Conservation (phyloP, 2,888 invertebrate genomes). For the Sminthurinus aureus region DNA sequence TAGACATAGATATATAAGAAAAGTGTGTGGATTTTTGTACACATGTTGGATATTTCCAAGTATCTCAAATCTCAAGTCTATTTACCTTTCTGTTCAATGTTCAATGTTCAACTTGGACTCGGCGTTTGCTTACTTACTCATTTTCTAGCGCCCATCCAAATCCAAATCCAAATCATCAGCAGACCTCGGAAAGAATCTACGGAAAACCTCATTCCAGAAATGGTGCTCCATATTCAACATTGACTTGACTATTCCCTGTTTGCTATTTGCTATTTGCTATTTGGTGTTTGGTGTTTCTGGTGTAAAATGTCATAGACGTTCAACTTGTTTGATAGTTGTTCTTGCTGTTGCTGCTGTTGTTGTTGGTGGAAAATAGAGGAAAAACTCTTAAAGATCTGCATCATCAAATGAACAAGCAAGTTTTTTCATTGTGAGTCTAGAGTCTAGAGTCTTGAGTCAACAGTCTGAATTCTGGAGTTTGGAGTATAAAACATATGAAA, state of each 20-base stretch:
- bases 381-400: not conserved
- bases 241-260: no score
- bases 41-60: not conserved
- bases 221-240: no score
- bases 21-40: not conserved
- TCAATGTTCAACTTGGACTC: no score
- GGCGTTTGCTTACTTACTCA: no score
- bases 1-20: no score
- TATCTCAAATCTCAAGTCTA: slow-evolving; percentile 13
- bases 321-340: not conserved
- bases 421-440: not conserved
- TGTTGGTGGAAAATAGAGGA: not conserved
- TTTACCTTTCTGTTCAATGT: not conserved
- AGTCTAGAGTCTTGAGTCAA: no score
- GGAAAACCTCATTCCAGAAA: no score
- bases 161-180: not conserved
- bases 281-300: no score
- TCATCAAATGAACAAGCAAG: slow-evolving; percentile 8
- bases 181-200: not conserved
- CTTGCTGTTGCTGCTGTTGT: not conserved
- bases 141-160: not conserved
- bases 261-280: no score
- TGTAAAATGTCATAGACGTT: no score
- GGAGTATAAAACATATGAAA: no score
- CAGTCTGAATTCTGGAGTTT: not conserved